A percentile compares a stretch with the other conserved stretches of the same genome.
phyloP scores from a whole-genome alignment of 2,888 invertebrate genomes.

The Chymomyza procnemis region DNA sequence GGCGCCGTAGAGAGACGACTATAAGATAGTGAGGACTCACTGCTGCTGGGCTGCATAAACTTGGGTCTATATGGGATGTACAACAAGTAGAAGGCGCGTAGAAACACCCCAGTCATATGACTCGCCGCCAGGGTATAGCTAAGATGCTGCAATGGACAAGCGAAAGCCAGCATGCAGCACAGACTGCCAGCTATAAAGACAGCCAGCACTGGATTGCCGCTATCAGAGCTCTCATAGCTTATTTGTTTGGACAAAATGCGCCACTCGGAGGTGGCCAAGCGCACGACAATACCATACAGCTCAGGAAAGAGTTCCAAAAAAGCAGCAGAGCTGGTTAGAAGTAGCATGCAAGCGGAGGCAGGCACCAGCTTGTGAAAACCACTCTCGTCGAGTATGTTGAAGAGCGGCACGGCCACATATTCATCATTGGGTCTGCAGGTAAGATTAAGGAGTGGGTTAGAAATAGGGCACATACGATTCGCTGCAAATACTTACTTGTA shows the following conservation, averaged over 20 bases:
- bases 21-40: constrained; percentile 75
- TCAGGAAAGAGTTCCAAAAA: constrained; percentile 81
- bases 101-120: constrained; percentile 72
- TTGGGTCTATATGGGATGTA: constrained; percentile 78
- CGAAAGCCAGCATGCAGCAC: constrained; percentile 81
- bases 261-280: constrained; percentile 81
- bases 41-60: constrained; percentile 75
- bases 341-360: constrained; percentile 80
- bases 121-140: constrained; percentile 78
- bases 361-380: constrained; percentile 81
- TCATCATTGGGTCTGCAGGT: constrained; percentile 66
- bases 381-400: constrained; percentile 80
- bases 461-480: background rate
- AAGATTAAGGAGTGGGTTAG: background rate
- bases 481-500: constrained; percentile 65
- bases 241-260: constrained; percentile 80
- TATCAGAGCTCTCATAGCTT: constrained; percentile 80
- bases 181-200: constrained; percentile 81
- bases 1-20: constrained; percentile 77
- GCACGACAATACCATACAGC: constrained; percentile 79
- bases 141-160: constrained; percentile 81
- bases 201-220: constrained; percentile 81
- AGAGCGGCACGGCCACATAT: constrained; percentile 77
- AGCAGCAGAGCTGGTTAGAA: constrained; percentile 80
- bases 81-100: constrained; percentile 76